These are phyloP conservation scores for Baryphthengus martii DNA, from an alignment of 2,113 vertebrate genomes.

Conservation along the genomic window DNA sequence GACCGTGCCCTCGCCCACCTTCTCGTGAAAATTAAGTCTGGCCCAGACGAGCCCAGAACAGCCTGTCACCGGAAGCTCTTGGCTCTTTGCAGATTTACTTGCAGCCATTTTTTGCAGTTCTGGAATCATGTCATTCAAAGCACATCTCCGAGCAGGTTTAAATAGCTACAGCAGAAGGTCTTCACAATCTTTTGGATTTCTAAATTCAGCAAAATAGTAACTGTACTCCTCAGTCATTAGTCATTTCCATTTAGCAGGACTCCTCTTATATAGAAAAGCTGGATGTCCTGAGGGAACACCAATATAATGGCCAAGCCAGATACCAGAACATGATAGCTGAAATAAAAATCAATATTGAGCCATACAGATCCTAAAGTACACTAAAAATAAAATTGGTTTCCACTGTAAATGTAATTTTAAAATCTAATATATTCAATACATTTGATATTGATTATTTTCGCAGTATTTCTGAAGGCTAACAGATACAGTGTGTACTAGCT, in stretches of 20 bases:
- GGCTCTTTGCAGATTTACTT: not conserved
- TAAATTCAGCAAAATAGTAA: not conserved
- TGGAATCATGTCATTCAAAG: not conserved
- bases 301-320: not conserved
- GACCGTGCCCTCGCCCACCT: not conserved
- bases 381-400: slow-evolving; percentile 66
- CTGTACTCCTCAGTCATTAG: not conserved
- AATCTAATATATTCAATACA: slow-evolving; percentile 71
- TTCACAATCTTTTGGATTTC: not conserved
- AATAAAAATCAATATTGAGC: slow-evolving; percentile 64
- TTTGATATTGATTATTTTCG: slow-evolving; percentile 74
- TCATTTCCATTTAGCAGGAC: slow-evolving; percentile 3
- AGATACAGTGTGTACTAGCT: slow-evolving; percentile 29
- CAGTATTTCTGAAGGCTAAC: slow-evolving; percentile 70
- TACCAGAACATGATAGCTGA: not conserved
- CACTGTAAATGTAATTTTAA: slow-evolving; percentile 73
- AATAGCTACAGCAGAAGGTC: not conserved
- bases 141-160: not conserved
- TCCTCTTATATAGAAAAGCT: not conserved
- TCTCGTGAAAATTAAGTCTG: not conserved
- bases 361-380: slow-evolving; percentile 41
- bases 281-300: slow-evolving; percentile 12
- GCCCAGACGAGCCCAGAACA: not conserved
- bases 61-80: not conserved
- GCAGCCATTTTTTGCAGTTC: not conserved